Percentiles rank a stretch among this genome's conserved stretches.
phyloP scores from a whole-genome alignment of 2,888 invertebrate genomes.

The Melipona beecheii region DNA sequence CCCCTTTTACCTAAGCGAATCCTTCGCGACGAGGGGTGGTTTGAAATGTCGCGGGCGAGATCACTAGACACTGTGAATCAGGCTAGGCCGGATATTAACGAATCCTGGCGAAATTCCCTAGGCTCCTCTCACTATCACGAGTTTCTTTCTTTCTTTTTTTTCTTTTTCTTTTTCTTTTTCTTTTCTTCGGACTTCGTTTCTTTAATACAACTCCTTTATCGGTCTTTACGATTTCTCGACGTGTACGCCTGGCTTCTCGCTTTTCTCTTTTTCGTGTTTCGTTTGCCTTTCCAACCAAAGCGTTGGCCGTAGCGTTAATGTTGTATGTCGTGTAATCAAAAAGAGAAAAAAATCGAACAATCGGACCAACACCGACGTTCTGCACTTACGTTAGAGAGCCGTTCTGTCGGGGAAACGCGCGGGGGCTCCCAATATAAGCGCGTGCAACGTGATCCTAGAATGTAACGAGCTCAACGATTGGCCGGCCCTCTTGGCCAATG shows the following conservation, averaged over 20 bases:
- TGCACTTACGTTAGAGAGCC: slow-evolving; percentile 98
- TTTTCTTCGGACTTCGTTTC: not conserved
- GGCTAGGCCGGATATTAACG: slow-evolving; percentile 20
- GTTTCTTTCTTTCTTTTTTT: not conserved
- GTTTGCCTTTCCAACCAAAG: not conserved
- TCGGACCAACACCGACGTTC: slow-evolving; percentile 78
- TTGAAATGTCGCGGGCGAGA: slow-evolving; percentile 8
- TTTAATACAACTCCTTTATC: not conserved
- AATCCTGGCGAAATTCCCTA: slow-evolving; percentile 39
- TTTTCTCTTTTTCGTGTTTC: slow-evolving; percentile 6
- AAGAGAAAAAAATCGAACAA: slow-evolving; percentile 44
- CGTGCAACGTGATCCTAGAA: slow-evolving; percentile 91
- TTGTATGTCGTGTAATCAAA: slow-evolving; percentile 3
- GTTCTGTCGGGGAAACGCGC: slow-evolving; percentile 95
- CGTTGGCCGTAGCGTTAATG: slow-evolving; percentile 14
- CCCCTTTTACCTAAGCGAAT: slow-evolving; percentile 37
- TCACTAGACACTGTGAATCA: slow-evolving; percentile 48
- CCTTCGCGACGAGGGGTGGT: slow-evolving; percentile 9
- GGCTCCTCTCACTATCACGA: slow-evolving; percentile 50
- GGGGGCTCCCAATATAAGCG: slow-evolving; percentile 91
- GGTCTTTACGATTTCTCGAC: not conserved
- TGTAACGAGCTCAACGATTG: slow-evolving; percentile 85
- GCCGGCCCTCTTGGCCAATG: slow-evolving; percentile 84
- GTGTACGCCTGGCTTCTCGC: not conserved
- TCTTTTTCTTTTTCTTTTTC: not conserved